Base-by-base conservation (phyloP, 2,797 vertebrate genomes). In the Iguana delicatissima region DNA sequence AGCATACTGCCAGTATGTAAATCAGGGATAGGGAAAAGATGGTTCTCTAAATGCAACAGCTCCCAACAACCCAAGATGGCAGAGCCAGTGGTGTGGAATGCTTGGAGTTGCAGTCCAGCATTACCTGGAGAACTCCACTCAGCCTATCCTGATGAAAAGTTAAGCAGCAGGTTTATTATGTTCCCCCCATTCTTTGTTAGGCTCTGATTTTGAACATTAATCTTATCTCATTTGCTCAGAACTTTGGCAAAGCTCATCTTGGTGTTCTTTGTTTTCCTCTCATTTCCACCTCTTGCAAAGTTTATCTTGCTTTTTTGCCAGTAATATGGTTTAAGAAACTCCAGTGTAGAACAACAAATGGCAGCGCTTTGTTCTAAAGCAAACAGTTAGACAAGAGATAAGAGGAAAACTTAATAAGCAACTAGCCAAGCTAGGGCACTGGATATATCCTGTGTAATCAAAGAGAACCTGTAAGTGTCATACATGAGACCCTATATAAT, bases 311-410 rank as follows among this genome's bases (percentile, higher is more conserved):
- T 83, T 74, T 50, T 52, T 62, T 77, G 46, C n/a, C 77, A 64
- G 57, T 2, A 14, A 83, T 10, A 4, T 42, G 35, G 32, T 16
- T 83, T 76, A 69, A 55, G 32, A 85, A 55, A 72, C 29, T 42
- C 32, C 52, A 80, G 46, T 10, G 46, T 29, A 57, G 46, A 50
- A 64, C 77, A n/a, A 55, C 76, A 59, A 72, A 89, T 74, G 35
- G 57, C 42, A 87, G 85, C 10, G 32, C 59, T 67, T 77, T 67
- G 85, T 83, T 90, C n/a, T 74, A 91, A 83, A 77, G 69, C 26
- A 87, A 90, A 85, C 74, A 50, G 32, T 86, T 72, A 64, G 64
- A 69, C 57, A 90, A 77, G 13, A 83, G 80, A 55, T 77, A 83
- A 87, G n/a, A 77, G 18, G 38, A 29, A 87, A 77, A 83, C 9